Evolutionary conservation across 2,888 invertebrate species (phyloP).

Genomic region (Drosophila engyochracea): DNA sequence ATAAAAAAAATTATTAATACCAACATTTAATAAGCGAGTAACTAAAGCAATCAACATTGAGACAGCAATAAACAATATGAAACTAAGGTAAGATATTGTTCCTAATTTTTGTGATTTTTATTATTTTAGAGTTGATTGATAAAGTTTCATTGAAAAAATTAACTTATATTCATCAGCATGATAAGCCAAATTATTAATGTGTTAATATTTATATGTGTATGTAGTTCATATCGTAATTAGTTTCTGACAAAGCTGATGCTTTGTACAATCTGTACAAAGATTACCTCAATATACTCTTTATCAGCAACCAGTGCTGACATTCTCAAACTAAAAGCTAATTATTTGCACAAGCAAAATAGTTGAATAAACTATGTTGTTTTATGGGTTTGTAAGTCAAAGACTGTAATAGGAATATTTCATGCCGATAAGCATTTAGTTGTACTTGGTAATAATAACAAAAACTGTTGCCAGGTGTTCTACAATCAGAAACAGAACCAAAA

Average conservation of each 20-base stretch:
- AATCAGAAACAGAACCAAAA: background rate
- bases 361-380: constrained; percentile 45
- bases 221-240: constrained; percentile 15
- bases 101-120: background rate
- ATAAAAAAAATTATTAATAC: constrained; percentile 10
- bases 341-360: constrained; percentile 17
- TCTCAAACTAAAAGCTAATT: constrained; percentile 18
- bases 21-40: constrained; percentile 4
- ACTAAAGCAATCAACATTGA: constrained; percentile 55
- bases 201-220: background rate
- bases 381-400: constrained; percentile 18
- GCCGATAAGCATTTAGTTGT: constrained; percentile 2
- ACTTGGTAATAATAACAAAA: background rate
- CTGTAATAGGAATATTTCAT: background rate
- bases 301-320: background rate
- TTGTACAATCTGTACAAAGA: background rate
- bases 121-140: background rate
- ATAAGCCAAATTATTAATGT: constrained; percentile 50
- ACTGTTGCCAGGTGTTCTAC: constrained; percentile 40
- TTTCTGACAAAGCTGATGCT: constrained; percentile 1
- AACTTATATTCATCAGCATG: constrained; percentile 41
- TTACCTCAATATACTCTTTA: background rate
- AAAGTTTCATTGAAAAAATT: background rate
- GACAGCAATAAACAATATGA: constrained; percentile 75
- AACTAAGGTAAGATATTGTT: constrained; percentile 71